Evolutionary conservation across 2,888 invertebrate genomes (phyloP).

Genomic region (Corythucha ciliata): DNA sequence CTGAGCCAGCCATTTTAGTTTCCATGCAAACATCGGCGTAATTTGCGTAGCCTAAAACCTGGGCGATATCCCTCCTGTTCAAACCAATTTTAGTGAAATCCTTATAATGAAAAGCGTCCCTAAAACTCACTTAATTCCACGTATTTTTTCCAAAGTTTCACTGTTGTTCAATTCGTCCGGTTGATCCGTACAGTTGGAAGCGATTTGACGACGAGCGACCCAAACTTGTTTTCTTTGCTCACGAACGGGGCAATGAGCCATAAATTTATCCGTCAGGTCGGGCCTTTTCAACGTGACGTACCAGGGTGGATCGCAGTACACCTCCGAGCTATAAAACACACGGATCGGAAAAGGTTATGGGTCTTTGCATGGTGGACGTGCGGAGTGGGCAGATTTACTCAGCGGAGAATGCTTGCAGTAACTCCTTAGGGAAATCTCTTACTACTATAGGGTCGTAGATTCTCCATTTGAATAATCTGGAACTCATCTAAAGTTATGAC

Average conservation of each 20-base stretch:
- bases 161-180: slow-evolving; percentile 48
- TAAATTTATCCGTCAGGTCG: slow-evolving; percentile 48
- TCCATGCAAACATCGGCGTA: slow-evolving; percentile 84
- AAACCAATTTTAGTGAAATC: not conserved
- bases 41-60: slow-evolving; percentile 64
- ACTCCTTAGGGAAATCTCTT: slow-evolving; percentile 61
- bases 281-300: slow-evolving; percentile 14
- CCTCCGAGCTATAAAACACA: slow-evolving; percentile 17
- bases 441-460: slow-evolving; percentile 57
- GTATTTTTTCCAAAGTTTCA: slow-evolving; percentile 65
- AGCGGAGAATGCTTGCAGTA: slow-evolving; percentile 42
- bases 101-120: not conserved
- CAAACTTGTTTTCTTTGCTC: slow-evolving; percentile 72
- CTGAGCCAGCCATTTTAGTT: slow-evolving; percentile 81
- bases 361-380: not conserved
- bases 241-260: slow-evolving; percentile 77
- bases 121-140: slow-evolving; percentile 45
- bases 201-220: slow-evolving; percentile 58
- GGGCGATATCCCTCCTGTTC: slow-evolving; percentile 52
- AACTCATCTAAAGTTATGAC: slow-evolving; percentile 43
- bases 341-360: too few species aligned
- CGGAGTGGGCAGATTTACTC: not conserved
- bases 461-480: slow-evolving; percentile 55
- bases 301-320: slow-evolving; percentile 21
- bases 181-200: slow-evolving; percentile 31